phyloP scores from a whole-genome alignment of 2,797 vertebrate species.

The Oryzias sinensis region DNA sequence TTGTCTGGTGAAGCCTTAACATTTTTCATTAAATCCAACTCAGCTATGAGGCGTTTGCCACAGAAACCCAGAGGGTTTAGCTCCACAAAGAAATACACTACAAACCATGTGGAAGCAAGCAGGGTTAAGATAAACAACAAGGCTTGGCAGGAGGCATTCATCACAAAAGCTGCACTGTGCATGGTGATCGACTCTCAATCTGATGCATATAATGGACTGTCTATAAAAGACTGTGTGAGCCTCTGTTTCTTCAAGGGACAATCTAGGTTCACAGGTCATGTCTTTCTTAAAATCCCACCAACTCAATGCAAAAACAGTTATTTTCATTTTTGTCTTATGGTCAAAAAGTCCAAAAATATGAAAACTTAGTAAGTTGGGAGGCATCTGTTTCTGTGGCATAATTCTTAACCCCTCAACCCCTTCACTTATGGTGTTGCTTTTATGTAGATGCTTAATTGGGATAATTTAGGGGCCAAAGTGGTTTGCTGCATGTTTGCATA shows the following conservation, averaged over 20 bases:
- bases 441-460: too few relatives aligned
- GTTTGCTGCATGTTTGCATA: too few relatives aligned
- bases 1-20: conserved; percentile 47
- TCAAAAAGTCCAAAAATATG: too few relatives aligned
- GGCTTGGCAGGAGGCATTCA: conserved; percentile 51
- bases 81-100: conserved; percentile 33
- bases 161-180: conserved; percentile 54
- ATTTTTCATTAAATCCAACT: conserved; percentile 58
- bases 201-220: conserved; percentile 63
- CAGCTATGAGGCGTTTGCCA: conserved; percentile 36
- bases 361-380: too few relatives aligned
- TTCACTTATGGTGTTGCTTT: too few relatives aligned
- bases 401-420: too few relatives aligned
- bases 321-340: too few relatives aligned
- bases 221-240: conserved; percentile 50
- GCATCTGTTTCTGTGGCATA: too few relatives aligned
- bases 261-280: conserved; percentile 58
- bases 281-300: conserved; percentile 27
- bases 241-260: conserved; percentile 48
- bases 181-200: conserved; percentile 55
- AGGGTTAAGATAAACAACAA: conserved; percentile 50
- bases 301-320: too few relatives aligned
- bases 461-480: too few relatives aligned
- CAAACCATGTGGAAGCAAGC: conserved; percentile 52
- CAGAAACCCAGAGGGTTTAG: conserved; percentile 44